Conservation (phyloP, 2,888 invertebrate species). For the Lomographa bimaculata region DNA sequence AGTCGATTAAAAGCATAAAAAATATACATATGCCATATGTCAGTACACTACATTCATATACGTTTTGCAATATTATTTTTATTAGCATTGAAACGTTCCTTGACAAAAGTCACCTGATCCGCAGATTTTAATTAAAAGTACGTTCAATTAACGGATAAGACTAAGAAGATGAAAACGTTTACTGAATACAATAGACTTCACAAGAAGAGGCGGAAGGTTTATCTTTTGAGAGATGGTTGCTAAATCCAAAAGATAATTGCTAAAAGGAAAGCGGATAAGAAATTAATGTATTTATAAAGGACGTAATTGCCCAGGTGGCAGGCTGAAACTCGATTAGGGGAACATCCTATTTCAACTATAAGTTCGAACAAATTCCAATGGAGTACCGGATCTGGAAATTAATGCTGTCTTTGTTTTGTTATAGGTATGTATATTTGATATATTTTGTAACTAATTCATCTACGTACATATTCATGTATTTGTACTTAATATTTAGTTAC, state of each 20-base stretch:
- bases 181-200: conserved; percentile 17
- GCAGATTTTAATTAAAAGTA: conserved; percentile 4
- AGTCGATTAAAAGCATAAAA: too few species aligned
- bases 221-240: conserved; percentile 17
- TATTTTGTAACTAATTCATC: too few species aligned
- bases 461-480: too few species aligned
- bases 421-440: too few species aligned
- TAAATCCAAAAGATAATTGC: conserved; percentile 24
- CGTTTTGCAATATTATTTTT: too few species aligned
- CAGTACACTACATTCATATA: too few species aligned
- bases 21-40: too few species aligned
- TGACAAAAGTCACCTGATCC: conserved; percentile 5
- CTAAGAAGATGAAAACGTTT: conserved; percentile 18
- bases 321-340: conserved; percentile 8
- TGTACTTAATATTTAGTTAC: too few species aligned
- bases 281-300: conserved; percentile 26
- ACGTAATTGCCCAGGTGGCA: conserved; percentile 24
- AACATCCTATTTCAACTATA: conserved; percentile 3
- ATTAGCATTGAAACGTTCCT: too few species aligned
- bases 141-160: conserved; percentile 7
- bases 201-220: conserved; percentile 15
- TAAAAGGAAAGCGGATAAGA: conserved; percentile 21
- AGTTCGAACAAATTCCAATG: too few species aligned
- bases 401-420: too few species aligned
- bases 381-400: too few species aligned